Percentiles rank a stretch among this genome's conserved stretches.
phyloP scores from a whole-genome alignment of 2,888 invertebrate species.

The Epirrhoe alternata region DNA sequence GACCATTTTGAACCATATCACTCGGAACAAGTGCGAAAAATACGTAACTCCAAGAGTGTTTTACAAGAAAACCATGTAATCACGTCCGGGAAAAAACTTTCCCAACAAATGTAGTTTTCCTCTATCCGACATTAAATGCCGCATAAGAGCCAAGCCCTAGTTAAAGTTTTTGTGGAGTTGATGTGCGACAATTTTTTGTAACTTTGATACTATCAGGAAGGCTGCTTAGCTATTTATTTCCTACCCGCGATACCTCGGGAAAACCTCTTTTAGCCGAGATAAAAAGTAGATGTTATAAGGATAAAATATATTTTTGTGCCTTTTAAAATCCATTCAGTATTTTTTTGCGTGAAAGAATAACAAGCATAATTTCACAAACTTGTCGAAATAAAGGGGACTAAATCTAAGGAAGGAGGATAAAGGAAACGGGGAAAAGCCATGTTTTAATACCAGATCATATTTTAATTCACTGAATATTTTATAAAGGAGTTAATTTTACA shows the following conservation, averaged over 20 bases:
- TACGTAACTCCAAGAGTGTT: constrained; percentile 13
- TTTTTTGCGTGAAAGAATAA: no score
- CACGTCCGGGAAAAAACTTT: constrained; percentile 26
- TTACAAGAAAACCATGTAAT: constrained; percentile 23
- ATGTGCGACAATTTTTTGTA: background rate
- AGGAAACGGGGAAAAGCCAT: no score
- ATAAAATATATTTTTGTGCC: no score
- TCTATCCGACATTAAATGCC: constrained; percentile 16
- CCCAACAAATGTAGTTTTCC: constrained; percentile 25
- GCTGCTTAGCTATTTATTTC: background rate
- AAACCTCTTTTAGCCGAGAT: no score
- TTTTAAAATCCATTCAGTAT: no score
- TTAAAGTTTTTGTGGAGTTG: background rate
- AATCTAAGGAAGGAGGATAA: no score
- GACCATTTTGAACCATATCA: background rate
- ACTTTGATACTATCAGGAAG: background rate
- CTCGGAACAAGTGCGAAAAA: constrained; percentile 1
- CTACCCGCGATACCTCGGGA: no score
- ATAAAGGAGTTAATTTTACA: constrained; percentile 9
- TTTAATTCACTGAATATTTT: no score
- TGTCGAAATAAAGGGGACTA: no score
- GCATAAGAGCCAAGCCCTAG: constrained; percentile 16
- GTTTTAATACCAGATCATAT: no score
- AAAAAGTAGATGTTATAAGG: no score
- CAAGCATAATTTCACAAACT: no score